Conservation (phyloP, 2,888 invertebrate species). For the Salpingus planirostris region DNA sequence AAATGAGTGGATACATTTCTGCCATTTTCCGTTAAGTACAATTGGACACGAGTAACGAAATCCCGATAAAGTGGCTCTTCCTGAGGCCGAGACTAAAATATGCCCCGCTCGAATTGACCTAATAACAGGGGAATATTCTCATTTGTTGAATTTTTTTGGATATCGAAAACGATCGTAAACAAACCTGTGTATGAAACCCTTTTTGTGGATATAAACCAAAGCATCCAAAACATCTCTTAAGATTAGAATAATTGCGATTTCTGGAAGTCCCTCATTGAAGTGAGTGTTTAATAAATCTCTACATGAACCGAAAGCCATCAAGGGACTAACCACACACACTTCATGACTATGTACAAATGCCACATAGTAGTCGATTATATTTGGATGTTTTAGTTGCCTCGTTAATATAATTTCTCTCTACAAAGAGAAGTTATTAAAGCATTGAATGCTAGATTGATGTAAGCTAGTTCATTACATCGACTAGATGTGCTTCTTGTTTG, state of each 20-base stretch:
- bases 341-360: conserved; percentile 72
- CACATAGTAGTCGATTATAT: conserved; percentile 65
- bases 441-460: background rate
- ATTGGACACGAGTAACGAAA: conserved; percentile 70
- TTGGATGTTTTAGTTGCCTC: conserved; percentile 68
- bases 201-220: conserved; percentile 75
- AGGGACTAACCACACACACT: conserved; percentile 70
- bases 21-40: conserved; percentile 61
- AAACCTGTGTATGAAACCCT: conserved; percentile 79
- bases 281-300: conserved; percentile 67
- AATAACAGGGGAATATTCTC: too few species aligned
- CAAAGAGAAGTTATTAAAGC: conserved; percentile 2
- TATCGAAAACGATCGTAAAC: too few species aligned
- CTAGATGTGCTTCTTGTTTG: conserved; percentile 51
- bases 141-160: too few species aligned
- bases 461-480: conserved; percentile 41
- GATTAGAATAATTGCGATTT: conserved; percentile 71
- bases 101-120: conserved; percentile 79
- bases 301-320: conserved; percentile 80
- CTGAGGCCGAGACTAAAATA: conserved; percentile 65
- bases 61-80: conserved; percentile 67
- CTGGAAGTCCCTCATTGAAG: conserved; percentile 67
- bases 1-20: conserved; percentile 62
- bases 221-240: conserved; percentile 70
- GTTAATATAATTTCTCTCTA: conserved; percentile 71